Base-by-base conservation (phyloP, 2,888 invertebrate genomes). In the Drosophila heteroneura region DNA sequence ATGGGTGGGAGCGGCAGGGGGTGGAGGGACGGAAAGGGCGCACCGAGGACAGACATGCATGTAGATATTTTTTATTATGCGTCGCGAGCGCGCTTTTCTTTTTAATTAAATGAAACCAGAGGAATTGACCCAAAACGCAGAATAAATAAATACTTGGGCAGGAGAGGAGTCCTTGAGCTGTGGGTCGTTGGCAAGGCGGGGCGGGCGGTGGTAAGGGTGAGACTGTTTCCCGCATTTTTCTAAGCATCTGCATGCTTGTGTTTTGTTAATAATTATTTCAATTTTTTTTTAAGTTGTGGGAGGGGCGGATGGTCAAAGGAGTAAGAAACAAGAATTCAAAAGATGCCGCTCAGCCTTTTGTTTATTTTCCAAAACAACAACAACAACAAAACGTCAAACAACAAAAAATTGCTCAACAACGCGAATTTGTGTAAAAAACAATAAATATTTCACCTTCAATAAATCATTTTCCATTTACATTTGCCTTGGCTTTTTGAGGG, bases 51-150 rank as follows among this genome's bases (percentile, higher is more conserved):
- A 69, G 75, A 82, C 87, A 86, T 83, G 74, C 77, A 83, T 86
- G 86, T 85, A 74, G 63, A 67, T 85, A 82, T 74, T 79, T 78
- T 86, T 83, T 74, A 63, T 79, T 81, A 79, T 89, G 81, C 83
- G 79, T 70, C 65, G 87, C 78, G 58, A 73, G 81, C 74, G 88
- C 82, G 87, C 76, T 86, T 85, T 74, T 85, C 85, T 89, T 92
- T 92, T 92, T 92, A 92, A 92, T 92, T 92, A 92, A 92, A 92
- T 92, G 92, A 92, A 92, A 91, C 92, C 92, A 79, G 89, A 91
- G 90, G 91, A 92, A 92, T 92, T 92, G 92, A 92, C 92, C 92
- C 92, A 89, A 91, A 81, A 82, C 81, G 81, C 76, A 70, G 84
- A 89, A 88, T 91, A 91, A 90, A 88, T 91, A 91, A 91, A 91